Conservation (phyloP, 2,113 vertebrate species). For the Capreolus pygargus region DNA sequence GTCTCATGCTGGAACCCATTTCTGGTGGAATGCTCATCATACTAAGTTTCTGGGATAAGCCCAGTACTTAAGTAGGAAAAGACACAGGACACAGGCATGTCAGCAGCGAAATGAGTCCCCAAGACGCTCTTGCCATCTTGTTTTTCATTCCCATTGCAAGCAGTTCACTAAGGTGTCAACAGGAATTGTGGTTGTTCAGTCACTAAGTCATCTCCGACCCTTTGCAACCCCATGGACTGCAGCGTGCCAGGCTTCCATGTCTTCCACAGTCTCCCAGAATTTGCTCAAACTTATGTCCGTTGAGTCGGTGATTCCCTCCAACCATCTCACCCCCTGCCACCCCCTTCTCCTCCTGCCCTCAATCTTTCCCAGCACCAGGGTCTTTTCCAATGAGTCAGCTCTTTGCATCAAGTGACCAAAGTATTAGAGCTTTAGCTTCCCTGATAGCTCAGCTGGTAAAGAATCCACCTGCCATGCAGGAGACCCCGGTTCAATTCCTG, state of each 20-base stretch:
- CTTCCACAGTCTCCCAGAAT: accelerated
- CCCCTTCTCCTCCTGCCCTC: background rate
- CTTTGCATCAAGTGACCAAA: background rate
- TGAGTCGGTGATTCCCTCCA: background rate
- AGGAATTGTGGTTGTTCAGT: background rate
- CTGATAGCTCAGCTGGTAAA: background rate
- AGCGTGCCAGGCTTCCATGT: background rate
- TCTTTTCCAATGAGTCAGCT: background rate
- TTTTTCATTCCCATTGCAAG: background rate
- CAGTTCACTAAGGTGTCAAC: background rate
- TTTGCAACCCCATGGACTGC: background rate
- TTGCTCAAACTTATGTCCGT: background rate
- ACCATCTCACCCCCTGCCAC: background rate
- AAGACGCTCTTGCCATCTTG: background rate
- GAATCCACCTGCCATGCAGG: background rate
- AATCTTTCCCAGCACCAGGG: background rate
- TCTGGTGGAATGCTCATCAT: background rate
- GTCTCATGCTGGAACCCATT: background rate
- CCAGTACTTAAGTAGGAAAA: background rate
- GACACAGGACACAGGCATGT: too few species aligned
- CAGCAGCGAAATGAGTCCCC: accelerated
- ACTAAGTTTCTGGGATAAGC: background rate
- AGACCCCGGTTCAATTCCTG: accelerated
- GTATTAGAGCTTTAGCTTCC: background rate
- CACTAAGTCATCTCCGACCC: background rate